These are phyloP conservation scores for Thalassophryne amazonica DNA, from an alignment of 2,797 vertebrate species.

Conservation along the genomic window DNA sequence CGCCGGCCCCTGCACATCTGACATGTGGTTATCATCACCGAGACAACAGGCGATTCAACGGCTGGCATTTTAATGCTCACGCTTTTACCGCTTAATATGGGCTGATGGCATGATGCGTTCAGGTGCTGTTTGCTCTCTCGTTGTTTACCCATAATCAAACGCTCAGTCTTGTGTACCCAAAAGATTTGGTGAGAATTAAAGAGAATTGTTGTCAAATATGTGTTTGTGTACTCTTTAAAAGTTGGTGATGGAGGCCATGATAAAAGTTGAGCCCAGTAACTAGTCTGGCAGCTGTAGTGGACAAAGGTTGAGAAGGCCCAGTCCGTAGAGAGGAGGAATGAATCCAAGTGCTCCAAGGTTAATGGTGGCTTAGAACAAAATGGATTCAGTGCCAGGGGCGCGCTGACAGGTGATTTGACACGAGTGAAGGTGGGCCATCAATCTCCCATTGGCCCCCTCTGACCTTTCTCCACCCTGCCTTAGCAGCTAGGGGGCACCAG, in stretches of 20 bases:
- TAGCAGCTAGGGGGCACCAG: conserved; percentile 63
- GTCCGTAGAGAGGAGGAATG: conserved; percentile 79
- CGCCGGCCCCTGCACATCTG: no score
- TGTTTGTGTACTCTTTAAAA: conserved; percentile 40
- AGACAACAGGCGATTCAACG: conserved; percentile 15
- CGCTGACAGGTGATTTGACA: conserved; percentile 96
- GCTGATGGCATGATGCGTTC: conserved; percentile 2
- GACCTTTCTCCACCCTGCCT: conserved; percentile 46
- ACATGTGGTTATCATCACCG: conserved; percentile 12
- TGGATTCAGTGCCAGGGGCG: conserved; percentile 91
- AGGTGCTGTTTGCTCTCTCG: conserved; percentile 1
- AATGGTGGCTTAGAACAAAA: conserved; percentile 96
- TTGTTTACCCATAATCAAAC: background rate
- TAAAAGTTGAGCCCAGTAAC: conserved; percentile 60
- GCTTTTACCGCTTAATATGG: conserved; percentile 27
- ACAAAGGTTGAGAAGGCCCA: conserved; percentile 67
- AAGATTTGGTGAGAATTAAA: background rate
- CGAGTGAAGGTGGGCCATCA: conserved; percentile 88
- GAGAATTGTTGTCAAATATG: background rate
- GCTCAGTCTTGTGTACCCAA: background rate
- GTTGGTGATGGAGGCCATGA: conserved; percentile 31
- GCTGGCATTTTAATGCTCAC: conserved; percentile 7
- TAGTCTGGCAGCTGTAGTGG: conserved; percentile 62
- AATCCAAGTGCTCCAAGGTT: conserved; percentile 98
- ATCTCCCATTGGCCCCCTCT: conserved; percentile 81